Percentiles rank a stretch among this genome's conserved stretches.
These are phyloP conservation scores for Pipistrellus pipistrellus DNA, from an alignment of 2,797 vertebrate species.

Conservation along the genomic window DNA sequence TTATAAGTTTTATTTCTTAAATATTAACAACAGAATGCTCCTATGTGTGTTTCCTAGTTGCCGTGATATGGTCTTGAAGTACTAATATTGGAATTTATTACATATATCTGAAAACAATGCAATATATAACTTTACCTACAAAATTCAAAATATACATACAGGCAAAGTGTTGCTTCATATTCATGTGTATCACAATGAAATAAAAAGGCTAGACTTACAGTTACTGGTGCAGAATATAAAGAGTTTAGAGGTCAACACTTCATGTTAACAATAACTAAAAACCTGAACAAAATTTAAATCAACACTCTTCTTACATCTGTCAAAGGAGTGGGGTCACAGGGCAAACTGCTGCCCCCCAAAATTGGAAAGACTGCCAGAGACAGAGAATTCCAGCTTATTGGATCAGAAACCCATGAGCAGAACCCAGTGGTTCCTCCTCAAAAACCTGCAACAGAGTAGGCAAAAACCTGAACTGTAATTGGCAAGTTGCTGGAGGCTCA, in stretches of 20 bases:
- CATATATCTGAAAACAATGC: not conserved
- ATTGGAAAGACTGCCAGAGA: not conserved
- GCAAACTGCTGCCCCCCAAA: not conserved
- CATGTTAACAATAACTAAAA: not conserved
- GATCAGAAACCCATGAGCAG: not conserved
- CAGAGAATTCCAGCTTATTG: not conserved
- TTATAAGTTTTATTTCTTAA: not conserved
- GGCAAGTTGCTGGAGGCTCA: not conserved
- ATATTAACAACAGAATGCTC: not conserved
- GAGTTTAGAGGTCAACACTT: not conserved
- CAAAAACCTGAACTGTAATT: not conserved
- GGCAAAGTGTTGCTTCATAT: not conserved
- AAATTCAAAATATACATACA: conserved; percentile 1
- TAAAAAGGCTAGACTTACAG: not conserved
- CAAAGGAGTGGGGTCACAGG: not conserved
- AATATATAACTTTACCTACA: not conserved
- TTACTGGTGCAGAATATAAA: not conserved
- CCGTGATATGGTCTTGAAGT: not conserved
- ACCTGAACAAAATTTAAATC: not conserved
- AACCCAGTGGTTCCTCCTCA: not conserved
- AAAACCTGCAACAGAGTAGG: not conserved
- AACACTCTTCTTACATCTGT: not conserved
- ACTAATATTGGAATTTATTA: not conserved
- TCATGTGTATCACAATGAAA: not conserved
- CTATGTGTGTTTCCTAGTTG: not conserved